Evolutionary conservation across 2,888 invertebrate genomes (phyloP), one percentile per base, ranked within the genome.

Genomic region (Neelides folsomi): DNA sequence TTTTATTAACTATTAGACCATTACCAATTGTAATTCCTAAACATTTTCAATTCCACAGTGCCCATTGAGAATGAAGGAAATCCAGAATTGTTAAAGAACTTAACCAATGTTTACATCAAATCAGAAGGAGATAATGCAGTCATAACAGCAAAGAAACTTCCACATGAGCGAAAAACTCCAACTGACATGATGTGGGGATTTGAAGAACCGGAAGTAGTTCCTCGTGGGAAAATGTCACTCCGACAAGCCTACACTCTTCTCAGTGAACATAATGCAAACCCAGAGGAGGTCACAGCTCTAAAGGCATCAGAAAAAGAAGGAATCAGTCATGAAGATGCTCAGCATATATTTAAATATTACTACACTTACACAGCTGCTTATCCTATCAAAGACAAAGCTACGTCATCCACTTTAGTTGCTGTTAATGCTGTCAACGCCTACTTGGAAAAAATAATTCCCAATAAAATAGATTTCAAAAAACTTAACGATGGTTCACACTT

Each of bases 271-370:
- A 77, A 78, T 66, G 66, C 70, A 0, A 76, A 84, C 63, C 79
- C 84, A 0, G 67, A 71, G 19, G 71, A 72, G 42, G 76, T 78
- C 65, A 78, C 77, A 4, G 69, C 71, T 0, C 69, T 73, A 9
- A 27, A 50, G 20, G 80, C 88, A 66, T 80, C 87, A 1, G 67
- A 74, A 43, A 76, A 84, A 55, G 82, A 83, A 67, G 79, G 81
- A 66, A 62, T 89, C 47, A 78, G 80, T 51, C 72, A 76, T 60
- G 73, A 77, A 48, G 50, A 55, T 66, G 66, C 68, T 62, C 69
- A 71, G 66, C 70, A 75, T 64, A 74, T 83, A 58, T 67, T 83
- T 2, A 75, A 78, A 66, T 77, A 83, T 69, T 85, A 78, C 65
- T 77, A 75, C 68, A 76, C 80, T 9, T 82, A 77, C 69, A 77